These are phyloP conservation scores for Sebastes ruberrimus DNA, from an alignment of 2,797 vertebrate genomes.

Conservation along the genomic window DNA sequence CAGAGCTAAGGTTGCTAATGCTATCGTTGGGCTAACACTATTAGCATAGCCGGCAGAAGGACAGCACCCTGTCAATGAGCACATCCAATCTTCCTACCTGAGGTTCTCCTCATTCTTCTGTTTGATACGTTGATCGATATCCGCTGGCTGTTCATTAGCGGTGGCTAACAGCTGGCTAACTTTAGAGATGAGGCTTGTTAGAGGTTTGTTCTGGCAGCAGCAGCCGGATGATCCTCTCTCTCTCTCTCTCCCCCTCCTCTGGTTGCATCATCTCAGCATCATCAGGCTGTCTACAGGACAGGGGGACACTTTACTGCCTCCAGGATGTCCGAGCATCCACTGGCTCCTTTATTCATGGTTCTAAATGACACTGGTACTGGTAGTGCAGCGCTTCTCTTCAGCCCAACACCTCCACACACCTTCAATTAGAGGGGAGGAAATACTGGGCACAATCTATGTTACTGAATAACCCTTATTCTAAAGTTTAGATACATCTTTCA, in stretches of 20 bases:
- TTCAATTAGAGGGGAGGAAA: neutral
- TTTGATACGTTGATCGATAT: neutral
- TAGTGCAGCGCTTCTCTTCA: neutral
- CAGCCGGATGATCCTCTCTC: conserved; percentile 44
- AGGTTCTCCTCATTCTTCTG: conserved; percentile 5
- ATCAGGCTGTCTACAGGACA: conserved; percentile 5
- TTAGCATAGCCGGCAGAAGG: conserved; percentile 63
- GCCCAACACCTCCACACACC: neutral
- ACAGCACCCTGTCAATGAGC: conserved; percentile 7
- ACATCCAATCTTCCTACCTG: conserved; percentile 49
- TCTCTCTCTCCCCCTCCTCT: conserved; percentile 51
- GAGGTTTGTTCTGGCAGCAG: conserved; percentile 41
- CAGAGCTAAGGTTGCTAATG: conserved; percentile 51
- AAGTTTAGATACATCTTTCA: neutral
- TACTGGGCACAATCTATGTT: neutral
- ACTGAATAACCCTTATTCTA: neutral
- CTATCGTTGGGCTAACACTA: conserved; percentile 56
- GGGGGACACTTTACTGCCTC: neutral
- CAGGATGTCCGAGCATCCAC: neutral
- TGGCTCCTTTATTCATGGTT: neutral
- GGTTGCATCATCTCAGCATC: conserved; percentile 77
- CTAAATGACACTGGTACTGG: neutral
- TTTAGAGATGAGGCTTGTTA: conserved; percentile 37
- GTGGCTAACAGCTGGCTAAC: neutral
- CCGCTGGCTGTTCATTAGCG: conserved; percentile 31